Percentiles rank a stretch among this genome's conserved stretches.
These are phyloP conservation scores for Cantharis rustica DNA, from an alignment of 2,888 invertebrate species.

Conservation along the genomic window DNA sequence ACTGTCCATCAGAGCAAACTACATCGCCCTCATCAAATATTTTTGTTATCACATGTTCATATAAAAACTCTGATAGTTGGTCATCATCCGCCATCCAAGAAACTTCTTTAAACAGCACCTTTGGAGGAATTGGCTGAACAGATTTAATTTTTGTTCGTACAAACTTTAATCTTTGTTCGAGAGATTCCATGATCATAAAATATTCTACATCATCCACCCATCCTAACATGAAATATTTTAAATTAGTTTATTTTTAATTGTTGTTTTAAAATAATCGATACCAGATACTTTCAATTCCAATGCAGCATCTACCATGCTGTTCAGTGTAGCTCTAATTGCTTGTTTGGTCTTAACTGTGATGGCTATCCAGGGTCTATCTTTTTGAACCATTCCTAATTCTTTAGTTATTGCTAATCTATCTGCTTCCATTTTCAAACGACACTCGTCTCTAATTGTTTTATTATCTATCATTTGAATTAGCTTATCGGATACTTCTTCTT, in stretches of 20 bases:
- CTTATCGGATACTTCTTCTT: conserved; percentile 63
- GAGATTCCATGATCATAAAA: conserved; percentile 57
- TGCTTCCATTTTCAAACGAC: conserved; percentile 29
- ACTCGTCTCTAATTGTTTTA: conserved; percentile 42
- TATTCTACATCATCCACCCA: conserved; percentile 66
- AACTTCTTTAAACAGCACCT: conserved; percentile 49
- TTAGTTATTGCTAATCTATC: conserved; percentile 57
- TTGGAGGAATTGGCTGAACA: conserved; percentile 60
- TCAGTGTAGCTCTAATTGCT: conserved; percentile 64
- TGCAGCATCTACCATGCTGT: conserved; percentile 62
- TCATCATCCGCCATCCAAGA: conserved; percentile 38
- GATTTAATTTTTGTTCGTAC: conserved; percentile 35
- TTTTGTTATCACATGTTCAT: conserved; percentile 29
- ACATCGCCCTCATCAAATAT: conserved; percentile 34
- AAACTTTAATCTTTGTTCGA: conserved; percentile 62
- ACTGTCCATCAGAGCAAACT: conserved; percentile 44
- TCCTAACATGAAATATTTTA: conserved; percentile 48
- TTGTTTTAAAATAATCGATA: conserved; percentile 31
- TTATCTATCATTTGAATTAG: conserved; percentile 59
- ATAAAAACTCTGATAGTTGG: conserved; percentile 32
- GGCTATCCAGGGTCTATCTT: conserved; percentile 65
- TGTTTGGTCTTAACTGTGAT: conserved; percentile 69
- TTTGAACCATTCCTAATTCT: conserved; percentile 61
- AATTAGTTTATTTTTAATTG: neutral
- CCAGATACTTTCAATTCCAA: conserved; percentile 63